phyloP scores from a whole-genome alignment of 2,888 invertebrate genomes.

The Torymus texanus region DNA sequence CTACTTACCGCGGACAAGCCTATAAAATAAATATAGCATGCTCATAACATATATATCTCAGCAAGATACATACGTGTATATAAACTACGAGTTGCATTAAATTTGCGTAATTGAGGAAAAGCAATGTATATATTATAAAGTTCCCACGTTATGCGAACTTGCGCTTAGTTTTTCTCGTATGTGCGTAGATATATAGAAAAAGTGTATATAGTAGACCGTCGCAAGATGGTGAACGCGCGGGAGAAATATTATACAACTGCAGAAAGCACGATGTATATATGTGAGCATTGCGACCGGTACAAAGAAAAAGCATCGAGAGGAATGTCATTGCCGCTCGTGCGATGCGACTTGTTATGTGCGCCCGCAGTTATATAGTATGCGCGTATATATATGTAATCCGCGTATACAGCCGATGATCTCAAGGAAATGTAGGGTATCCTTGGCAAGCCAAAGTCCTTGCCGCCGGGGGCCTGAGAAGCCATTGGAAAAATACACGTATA shows the following conservation, averaged over 20 bases:
- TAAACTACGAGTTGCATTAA: background rate
- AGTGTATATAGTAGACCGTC: too few species aligned
- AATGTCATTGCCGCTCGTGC: conserved; percentile 52
- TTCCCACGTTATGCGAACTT: background rate
- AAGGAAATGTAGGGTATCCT: conserved; percentile 56
- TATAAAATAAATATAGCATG: background rate
- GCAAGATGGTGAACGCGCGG: background rate
- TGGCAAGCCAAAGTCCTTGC: conserved; percentile 22
- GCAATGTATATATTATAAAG: background rate
- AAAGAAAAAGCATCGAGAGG: conserved; percentile 37
- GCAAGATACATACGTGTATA: too few species aligned
- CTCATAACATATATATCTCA: too few species aligned
- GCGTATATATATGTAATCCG: conserved; percentile 2
- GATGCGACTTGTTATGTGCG: background rate
- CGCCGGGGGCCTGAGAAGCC: background rate
- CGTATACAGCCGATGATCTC: conserved; percentile 26
- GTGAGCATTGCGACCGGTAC: background rate
- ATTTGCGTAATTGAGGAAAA: conserved; percentile 15
- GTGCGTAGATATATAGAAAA: too few species aligned
- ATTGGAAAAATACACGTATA: conserved; percentile 3
- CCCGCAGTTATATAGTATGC: background rate
- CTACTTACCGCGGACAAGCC: background rate
- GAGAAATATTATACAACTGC: background rate
- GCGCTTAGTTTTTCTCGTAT: background rate
- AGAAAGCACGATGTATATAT: too few species aligned